These are phyloP conservation scores for Limnodromus scolopaceus DNA, from an alignment of 2,797 vertebrate species.

Conservation along the genomic window DNA sequence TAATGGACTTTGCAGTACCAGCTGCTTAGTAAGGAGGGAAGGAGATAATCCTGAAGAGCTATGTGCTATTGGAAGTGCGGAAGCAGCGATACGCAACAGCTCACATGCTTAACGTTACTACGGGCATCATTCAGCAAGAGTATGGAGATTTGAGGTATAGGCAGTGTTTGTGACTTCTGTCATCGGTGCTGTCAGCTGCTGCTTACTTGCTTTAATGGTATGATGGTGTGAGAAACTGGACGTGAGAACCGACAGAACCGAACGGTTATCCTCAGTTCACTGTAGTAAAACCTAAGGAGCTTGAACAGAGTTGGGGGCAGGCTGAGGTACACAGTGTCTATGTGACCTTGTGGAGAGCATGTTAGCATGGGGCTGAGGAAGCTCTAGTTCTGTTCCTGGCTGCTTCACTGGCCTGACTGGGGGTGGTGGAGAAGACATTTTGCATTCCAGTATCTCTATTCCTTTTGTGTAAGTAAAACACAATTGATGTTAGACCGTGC, in stretches of 20 bases:
- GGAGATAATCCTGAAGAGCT: conserved; percentile 32
- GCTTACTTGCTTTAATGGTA: rapidly evolving
- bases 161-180: background rate
- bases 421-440: background rate
- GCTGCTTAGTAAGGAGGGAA: conserved; percentile 36
- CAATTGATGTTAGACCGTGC: background rate
- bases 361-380: background rate
- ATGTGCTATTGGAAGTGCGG: background rate
- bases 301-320: background rate
- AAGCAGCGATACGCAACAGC: background rate
- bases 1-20: conserved; percentile 34
- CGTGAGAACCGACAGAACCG: too few relatives aligned
- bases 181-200: background rate
- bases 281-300: background rate
- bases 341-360: rapidly evolving
- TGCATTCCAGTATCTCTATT: background rate
- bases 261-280: background rate
- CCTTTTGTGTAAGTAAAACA: background rate
- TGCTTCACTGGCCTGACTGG: background rate
- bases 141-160: background rate
- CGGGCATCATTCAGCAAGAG: background rate
- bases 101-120: background rate
- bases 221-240: too few relatives aligned
- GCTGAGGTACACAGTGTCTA: rapidly evolving
- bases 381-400: background rate